A percentile compares a stretch with the other conserved stretches of the same genome.
These are phyloP conservation scores for Tetropium fuscum DNA, from an alignment of 2,888 invertebrate genomes.

Conservation along the genomic window DNA sequence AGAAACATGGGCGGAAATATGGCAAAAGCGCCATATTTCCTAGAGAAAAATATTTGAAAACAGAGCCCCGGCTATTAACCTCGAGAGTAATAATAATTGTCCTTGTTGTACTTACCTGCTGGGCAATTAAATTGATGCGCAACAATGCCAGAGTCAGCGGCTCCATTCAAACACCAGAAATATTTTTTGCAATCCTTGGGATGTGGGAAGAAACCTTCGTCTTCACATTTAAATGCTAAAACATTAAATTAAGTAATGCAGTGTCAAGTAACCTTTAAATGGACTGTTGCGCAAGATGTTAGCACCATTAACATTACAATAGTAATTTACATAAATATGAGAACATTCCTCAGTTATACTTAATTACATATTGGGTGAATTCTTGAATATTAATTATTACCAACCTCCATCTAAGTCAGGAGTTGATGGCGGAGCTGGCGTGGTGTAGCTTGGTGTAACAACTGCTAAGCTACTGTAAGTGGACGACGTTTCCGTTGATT, in stretches of 20 bases:
- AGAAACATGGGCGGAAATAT: too few relatives aligned
- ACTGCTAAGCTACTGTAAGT: constrained; percentile 63
- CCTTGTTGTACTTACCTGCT: too few relatives aligned
- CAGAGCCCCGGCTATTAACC: too few relatives aligned
- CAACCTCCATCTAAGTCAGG: constrained; percentile 88
- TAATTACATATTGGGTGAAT: not conserved
- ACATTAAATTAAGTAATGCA: too few relatives aligned
- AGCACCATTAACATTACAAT: not conserved
- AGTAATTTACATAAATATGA: constrained; percentile 12
- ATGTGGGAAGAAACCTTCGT: constrained; percentile 93
- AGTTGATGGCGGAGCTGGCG: constrained; percentile 89
- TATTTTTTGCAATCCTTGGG: constrained; percentile 95
- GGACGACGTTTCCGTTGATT: constrained; percentile 67
- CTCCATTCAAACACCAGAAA: constrained; percentile 93
- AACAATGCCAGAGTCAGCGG: constrained; percentile 89
- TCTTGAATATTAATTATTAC: constrained; percentile 35
- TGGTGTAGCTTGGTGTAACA: constrained; percentile 68
- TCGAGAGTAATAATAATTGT: too few relatives aligned
- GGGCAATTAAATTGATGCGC: constrained; percentile 95
- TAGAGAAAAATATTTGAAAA: too few relatives aligned
- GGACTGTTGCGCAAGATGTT: too few relatives aligned
- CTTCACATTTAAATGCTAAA: constrained; percentile 89
- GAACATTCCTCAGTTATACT: not conserved
- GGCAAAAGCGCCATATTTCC: too few relatives aligned
- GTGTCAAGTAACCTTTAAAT: too few relatives aligned